Conservation (phyloP, 2,888 invertebrate genomes). For the Callosobruchus maculatus region DNA sequence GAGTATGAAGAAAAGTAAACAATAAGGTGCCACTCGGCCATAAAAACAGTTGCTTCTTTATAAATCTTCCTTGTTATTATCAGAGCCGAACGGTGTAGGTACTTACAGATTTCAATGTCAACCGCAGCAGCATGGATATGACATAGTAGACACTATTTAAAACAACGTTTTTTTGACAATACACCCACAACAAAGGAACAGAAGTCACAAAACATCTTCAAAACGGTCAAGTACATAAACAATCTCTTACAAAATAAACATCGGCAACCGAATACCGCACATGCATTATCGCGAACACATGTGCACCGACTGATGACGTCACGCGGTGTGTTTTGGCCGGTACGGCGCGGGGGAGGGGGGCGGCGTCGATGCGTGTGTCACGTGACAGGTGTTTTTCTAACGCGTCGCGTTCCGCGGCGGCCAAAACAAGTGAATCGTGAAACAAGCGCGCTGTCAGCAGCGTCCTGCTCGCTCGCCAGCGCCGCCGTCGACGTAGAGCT, state of each 20-base stretch:
- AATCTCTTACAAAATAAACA: neutral
- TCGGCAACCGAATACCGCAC: neutral
- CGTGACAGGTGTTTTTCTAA: constrained; percentile 32
- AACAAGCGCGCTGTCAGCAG: constrained; percentile 29
- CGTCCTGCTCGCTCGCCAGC: constrained; percentile 30
- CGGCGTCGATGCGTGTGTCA: constrained; percentile 13
- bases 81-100: too few relatives aligned
- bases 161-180: neutral
- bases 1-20: too few relatives aligned
- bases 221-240: neutral
- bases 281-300: neutral
- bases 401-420: constrained; percentile 14
- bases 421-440: constrained; percentile 14
- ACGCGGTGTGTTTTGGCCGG: neutral
- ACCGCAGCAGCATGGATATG: neutral
- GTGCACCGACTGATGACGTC: neutral
- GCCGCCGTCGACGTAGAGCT: constrained; percentile 28
- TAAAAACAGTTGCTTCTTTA: too few relatives aligned
- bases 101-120: too few relatives aligned
- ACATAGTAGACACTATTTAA: neutral
- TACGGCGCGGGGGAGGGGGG: neutral
- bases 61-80: too few relatives aligned
- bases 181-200: neutral
- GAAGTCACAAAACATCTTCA: neutral
- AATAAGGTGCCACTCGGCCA: too few relatives aligned